Conservation (phyloP, 2,113 vertebrate genomes). For the Alectura lathami region DNA sequence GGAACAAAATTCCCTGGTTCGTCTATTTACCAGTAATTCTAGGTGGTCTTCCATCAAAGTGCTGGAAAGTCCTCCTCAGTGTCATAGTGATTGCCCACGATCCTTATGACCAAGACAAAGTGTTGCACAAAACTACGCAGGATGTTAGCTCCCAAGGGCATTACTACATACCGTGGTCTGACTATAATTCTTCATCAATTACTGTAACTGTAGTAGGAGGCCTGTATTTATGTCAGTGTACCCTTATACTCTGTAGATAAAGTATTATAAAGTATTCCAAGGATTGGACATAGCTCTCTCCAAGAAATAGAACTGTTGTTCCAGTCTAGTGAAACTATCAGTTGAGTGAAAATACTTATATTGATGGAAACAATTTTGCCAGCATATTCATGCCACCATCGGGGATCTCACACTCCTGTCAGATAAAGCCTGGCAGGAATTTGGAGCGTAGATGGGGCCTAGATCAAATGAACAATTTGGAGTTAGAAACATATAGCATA, state of each 20-base stretch:
- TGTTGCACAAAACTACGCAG: conserved; percentile 27
- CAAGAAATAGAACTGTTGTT: conserved; percentile 52
- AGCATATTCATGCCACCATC: neutral
- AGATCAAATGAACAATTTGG: conserved; percentile 48
- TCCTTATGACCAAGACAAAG: conserved; percentile 43
- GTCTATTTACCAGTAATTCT: conserved; percentile 35
- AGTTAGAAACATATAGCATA: conserved; percentile 55
- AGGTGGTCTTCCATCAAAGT: conserved; percentile 47
- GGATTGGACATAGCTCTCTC: conserved; percentile 42
- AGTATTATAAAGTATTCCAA: conserved; percentile 23
- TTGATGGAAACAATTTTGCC: neutral
- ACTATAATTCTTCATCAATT: conserved; percentile 38
- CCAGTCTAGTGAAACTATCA: conserved; percentile 48
- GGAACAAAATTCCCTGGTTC: neutral
- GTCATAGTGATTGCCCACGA: conserved; percentile 2
- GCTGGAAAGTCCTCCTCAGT: conserved; percentile 10
- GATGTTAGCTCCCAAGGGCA: conserved; percentile 10
- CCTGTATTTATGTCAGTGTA: conserved; percentile 41
- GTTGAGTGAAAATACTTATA: conserved; percentile 29
- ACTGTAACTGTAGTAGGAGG: conserved; percentile 47
- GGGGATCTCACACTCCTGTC: conserved; percentile 12
- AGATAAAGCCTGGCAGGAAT: conserved; percentile 35
- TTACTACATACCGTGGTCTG: conserved; percentile 34
- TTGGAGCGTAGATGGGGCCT: neutral
- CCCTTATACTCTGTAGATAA: conserved; percentile 50